These are phyloP conservation scores for Noctua fimbriata DNA, from an alignment of 2,888 invertebrate genomes.

Conservation along the genomic window DNA sequence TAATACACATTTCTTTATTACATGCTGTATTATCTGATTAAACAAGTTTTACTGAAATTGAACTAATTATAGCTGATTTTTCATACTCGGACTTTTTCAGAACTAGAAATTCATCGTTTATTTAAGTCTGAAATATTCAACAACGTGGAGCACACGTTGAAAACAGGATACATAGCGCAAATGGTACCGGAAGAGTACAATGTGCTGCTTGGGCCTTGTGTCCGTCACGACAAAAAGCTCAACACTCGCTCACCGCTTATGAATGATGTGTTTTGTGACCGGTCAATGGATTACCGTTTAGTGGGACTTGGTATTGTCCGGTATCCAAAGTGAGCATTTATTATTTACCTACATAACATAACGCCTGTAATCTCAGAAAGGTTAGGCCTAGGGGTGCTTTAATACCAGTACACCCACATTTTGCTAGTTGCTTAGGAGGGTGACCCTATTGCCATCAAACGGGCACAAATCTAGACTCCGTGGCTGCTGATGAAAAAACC, in stretches of 20 bases:
- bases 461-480: background rate
- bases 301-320: constrained; percentile 89
- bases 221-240: constrained; percentile 89
- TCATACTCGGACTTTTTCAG: constrained; percentile 75
- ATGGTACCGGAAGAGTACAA: constrained; percentile 83
- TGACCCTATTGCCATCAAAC: background rate
- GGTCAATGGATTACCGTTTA: constrained; percentile 90
- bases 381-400: background rate
- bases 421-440: background rate
- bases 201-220: constrained; percentile 89
- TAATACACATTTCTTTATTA: background rate
- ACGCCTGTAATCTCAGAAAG: background rate
- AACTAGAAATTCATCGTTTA: constrained; percentile 91
- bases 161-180: constrained; percentile 77
- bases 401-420: background rate
- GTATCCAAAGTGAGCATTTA: constrained; percentile 75
- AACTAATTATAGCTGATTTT: background rate
- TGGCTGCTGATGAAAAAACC: background rate
- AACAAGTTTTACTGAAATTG: constrained; percentile 4
- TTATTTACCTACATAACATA: background rate
- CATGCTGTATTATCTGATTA: constrained; percentile 16
- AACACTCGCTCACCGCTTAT: constrained; percentile 90
- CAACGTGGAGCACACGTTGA: constrained; percentile 86
- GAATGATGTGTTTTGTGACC: constrained; percentile 90
- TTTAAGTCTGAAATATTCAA: constrained; percentile 91